Evolutionary conservation across 2,113 vertebrate genomes (phyloP), one percentile per base, ranked within the genome.

Genomic region (Pavo muticus): DNA sequence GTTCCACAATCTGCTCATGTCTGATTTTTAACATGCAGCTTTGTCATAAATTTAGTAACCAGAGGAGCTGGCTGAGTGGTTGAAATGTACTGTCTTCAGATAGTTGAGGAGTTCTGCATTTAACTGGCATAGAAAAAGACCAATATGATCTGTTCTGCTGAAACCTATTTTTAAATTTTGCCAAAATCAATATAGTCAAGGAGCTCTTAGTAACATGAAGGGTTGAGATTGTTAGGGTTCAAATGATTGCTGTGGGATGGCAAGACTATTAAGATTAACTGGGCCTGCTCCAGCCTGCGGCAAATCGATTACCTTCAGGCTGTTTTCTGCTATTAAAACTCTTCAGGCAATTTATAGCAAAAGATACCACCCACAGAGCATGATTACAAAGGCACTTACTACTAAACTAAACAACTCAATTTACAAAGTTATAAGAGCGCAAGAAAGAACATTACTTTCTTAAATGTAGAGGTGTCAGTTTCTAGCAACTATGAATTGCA

Each of bases 341-440:
- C 77, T 75, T 87, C 35, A 64, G 83, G 79, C 72, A 74, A 74
- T 93, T 94, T 88, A 74, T 86, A 90, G 94, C 65, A 71, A 88
- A 74, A 88, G 50, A 24, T 78, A 44, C 35, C 61, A 54, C 60
- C 42, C 69, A 84, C 29, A 72, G 44, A 84, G 81, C 57, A 12
- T n/a, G 42, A 52, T 93, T 74, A 84, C 56, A 93, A 69, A 95
- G 80, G 57, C 65, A 84, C 1, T 0, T 72, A 40, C 70, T 72
- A 44, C 39, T 64, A 64, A 78, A 70, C 67, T 65, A 65, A 93
- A 75, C 14, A 81, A 40, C 47, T 77, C 29, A 13, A 40, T 78
- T 88, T 86, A 44, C 3, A 21, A 75, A 91, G 39, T 87, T 90
- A 44, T 24, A 39, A 78, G 69, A 68, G 24, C 29, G 21, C 39